Evolutionary conservation across 2,113 vertebrate genomes (phyloP).

Genomic region (Poecile atricapillus): DNA sequence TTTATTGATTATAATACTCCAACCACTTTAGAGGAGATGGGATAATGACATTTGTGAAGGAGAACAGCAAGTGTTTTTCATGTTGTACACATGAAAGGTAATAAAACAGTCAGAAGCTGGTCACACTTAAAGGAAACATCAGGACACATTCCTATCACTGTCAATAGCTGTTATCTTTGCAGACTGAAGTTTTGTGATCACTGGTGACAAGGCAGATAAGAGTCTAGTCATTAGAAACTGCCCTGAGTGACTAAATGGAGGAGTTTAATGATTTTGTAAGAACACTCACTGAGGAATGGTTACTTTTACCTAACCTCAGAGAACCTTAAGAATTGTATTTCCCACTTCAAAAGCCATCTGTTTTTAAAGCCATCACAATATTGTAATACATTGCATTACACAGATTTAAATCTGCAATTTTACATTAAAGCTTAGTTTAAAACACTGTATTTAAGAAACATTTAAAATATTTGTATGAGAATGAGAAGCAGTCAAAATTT

Average conservation of each 20-base stretch:
- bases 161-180: background rate
- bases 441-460: background rate
- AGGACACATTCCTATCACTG: background rate
- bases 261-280: background rate
- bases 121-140: background rate
- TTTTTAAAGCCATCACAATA: background rate
- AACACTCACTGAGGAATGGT: background rate
- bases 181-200: background rate
- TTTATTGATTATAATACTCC: conserved; percentile 61
- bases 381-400: background rate
- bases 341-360: background rate
- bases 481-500: background rate
- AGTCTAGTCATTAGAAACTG: background rate
- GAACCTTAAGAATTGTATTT: background rate
- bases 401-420: background rate
- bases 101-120: background rate
- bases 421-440: background rate
- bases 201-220: background rate
- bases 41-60: conserved; percentile 52
- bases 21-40: background rate
- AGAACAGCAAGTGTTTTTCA: background rate
- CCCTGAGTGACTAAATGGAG: background rate
- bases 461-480: background rate
- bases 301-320: background rate
- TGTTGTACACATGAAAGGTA: background rate